Evolutionary conservation across 2,888 invertebrate species (phyloP).

Genomic region (Hoplodrina ambigua): DNA sequence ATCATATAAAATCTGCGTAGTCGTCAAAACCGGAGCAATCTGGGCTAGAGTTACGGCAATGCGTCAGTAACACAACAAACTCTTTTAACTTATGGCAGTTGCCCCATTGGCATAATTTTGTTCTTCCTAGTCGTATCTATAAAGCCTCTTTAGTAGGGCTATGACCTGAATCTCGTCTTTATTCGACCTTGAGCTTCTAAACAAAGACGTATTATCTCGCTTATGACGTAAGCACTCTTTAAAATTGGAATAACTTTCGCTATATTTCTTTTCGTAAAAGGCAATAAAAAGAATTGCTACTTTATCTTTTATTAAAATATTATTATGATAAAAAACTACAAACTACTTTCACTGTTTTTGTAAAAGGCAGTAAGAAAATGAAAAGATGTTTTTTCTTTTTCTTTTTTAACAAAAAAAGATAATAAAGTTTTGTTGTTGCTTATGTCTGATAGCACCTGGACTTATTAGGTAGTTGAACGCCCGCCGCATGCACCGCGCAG

Average conservation of each 20-base stretch:
- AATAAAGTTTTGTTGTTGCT: slow-evolving; percentile 40
- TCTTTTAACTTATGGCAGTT: slow-evolving; percentile 37
- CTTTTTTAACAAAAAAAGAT: slow-evolving; percentile 27
- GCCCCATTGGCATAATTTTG: slow-evolving; percentile 52
- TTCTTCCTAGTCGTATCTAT: slow-evolving; percentile 47
- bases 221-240: slow-evolving; percentile 21
- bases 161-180: slow-evolving; percentile 37
- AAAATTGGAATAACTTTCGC: slow-evolving; percentile 32
- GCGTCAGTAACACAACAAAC: slow-evolving; percentile 53
- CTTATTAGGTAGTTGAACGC: slow-evolving; percentile 66
- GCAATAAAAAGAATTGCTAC: slow-evolving; percentile 3
- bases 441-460: slow-evolving; percentile 53
- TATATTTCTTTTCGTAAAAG: background rate
- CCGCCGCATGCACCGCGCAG: slow-evolving; percentile 44
- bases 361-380: slow-evolving; percentile 13
- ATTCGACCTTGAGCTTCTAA: slow-evolving; percentile 25
- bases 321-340: slow-evolving; percentile 24
- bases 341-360: slow-evolving; percentile 40
- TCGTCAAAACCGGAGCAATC: slow-evolving; percentile 4
- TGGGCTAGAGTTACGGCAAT: slow-evolving; percentile 47
- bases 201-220: slow-evolving; percentile 8
- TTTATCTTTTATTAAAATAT: slow-evolving; percentile 26
- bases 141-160: slow-evolving; percentile 16
- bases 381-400: background rate
- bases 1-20: background rate